Evolutionary conservation across 2,113 vertebrate genomes (phyloP).

Genomic region (Ondatra zibethicus): DNA sequence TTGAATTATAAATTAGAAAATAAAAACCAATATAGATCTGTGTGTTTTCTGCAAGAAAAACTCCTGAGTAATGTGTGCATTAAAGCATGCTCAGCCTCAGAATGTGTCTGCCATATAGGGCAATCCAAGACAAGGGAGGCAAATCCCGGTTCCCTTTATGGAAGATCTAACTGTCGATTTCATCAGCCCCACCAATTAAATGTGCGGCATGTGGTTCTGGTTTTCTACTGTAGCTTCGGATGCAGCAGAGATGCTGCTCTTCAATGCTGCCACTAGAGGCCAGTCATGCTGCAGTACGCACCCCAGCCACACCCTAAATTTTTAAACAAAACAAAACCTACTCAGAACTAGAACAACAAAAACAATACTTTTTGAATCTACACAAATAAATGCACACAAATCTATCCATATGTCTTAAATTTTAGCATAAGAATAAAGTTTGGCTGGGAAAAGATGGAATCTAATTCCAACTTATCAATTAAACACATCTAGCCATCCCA

Average conservation of each 20-base stretch:
- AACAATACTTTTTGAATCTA: not conserved
- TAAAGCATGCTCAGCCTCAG: not conserved
- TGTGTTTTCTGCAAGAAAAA: not conserved
- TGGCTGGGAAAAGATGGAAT: not conserved
- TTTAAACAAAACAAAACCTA: not conserved
- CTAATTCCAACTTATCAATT: not conserved
- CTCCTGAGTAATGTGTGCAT: not conserved
- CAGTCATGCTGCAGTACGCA: conserved; percentile 51
- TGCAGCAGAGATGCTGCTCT: not conserved
- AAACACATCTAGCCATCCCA: not conserved
- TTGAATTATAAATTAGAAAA: not conserved
- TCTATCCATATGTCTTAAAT: not conserved
- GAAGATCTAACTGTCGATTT: not conserved
- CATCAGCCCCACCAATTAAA: not conserved
- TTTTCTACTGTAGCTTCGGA: not conserved
- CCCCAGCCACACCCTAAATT: conserved; percentile 57
- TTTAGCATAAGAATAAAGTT: not conserved
- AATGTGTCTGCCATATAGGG: not conserved
- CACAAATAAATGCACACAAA: not conserved
- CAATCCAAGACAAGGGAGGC: not conserved
- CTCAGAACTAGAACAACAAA: not conserved
- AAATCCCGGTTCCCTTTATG: not conserved
- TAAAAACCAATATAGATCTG: not conserved
- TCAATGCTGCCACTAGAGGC: conserved; percentile 79
- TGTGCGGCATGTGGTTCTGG: rapidly evolving